phyloP scores from a whole-genome alignment of 64 coral and sea anemone species.

The Acropora tenuis region DNA sequence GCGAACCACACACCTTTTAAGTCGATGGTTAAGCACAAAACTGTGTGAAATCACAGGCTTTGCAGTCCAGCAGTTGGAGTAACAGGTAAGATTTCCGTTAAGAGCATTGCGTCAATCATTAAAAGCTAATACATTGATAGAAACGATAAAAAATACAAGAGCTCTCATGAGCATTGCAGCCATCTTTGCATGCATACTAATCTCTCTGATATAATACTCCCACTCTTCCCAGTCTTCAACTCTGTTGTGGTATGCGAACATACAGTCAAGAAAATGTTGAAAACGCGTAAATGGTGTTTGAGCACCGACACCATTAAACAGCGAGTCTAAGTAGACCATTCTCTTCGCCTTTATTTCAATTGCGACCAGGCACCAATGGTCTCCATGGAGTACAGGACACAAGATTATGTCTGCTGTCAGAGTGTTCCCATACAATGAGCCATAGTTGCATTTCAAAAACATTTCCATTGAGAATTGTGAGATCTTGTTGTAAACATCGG shows the following conservation, averaged over 20 bases:
- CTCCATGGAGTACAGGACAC: slow-evolving; percentile 15
- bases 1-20: no score
- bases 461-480: background rate
- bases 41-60: no score
- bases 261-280: background rate
- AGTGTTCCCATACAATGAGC: slow-evolving; percentile 5
- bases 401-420: slow-evolving; percentile 3
- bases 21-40: no score
- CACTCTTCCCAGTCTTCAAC: background rate
- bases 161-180: no score
- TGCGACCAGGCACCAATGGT: slow-evolving; percentile 12
- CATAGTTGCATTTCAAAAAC: slow-evolving; percentile 20
- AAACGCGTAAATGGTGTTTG: slow-evolving; percentile 14
- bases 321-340: slow-evolving; percentile 18
- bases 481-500: slow-evolving; percentile 4
- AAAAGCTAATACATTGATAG: no score
- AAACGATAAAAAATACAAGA: no score
- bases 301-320: slow-evolving; percentile 14
- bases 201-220: background rate
- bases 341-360: slow-evolving; percentile 19
- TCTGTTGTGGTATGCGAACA: background rate
- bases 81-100: no score
- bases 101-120: no score
- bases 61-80: no score
- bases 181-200: no score